These are phyloP conservation scores for Helostoma temminkii DNA, from an alignment of 2,797 vertebrate species.

Conservation along the genomic window DNA sequence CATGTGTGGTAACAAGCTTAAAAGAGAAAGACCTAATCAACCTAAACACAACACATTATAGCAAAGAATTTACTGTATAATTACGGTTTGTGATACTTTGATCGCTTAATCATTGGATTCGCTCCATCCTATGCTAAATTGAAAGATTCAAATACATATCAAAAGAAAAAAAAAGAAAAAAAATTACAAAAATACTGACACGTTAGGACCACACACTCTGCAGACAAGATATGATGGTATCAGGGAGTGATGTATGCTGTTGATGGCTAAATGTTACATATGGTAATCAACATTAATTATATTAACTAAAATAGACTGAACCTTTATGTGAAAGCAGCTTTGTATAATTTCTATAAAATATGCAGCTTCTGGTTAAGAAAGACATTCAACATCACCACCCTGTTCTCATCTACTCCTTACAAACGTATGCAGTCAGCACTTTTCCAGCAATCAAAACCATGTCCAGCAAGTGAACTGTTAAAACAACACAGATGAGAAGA, in stretches of 20 bases:
- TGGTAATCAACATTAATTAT: too few relatives aligned
- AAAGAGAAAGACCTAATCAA: conserved; percentile 21
- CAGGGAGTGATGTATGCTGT: conserved; percentile 12
- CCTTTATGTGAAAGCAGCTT: too few relatives aligned
- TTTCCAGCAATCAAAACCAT: conserved; percentile 21
- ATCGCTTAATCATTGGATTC: background rate
- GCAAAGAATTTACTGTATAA: background rate
- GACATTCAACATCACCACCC: background rate
- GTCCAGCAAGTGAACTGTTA: conserved; percentile 4
- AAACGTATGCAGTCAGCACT: background rate
- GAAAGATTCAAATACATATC: too few relatives aligned
- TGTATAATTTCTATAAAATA: background rate
- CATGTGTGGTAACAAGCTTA: conserved; percentile 40
- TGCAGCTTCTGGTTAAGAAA: conserved; percentile 13
- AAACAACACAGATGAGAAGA: conserved; percentile 15
- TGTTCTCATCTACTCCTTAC: background rate
- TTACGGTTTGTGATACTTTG: background rate
- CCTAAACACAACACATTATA: conserved; percentile 22
- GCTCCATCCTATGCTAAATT: too few relatives aligned
- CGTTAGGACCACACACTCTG: conserved; percentile 15
- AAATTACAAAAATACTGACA: too few relatives aligned
- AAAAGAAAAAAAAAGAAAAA: too few relatives aligned
- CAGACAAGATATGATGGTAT: too few relatives aligned
- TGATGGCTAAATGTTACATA: too few relatives aligned
- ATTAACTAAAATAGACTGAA: too few relatives aligned